Evolutionary conservation across 2,113 vertebrate species (phyloP).

Genomic region (Campylomormyrus numenius): DNA sequence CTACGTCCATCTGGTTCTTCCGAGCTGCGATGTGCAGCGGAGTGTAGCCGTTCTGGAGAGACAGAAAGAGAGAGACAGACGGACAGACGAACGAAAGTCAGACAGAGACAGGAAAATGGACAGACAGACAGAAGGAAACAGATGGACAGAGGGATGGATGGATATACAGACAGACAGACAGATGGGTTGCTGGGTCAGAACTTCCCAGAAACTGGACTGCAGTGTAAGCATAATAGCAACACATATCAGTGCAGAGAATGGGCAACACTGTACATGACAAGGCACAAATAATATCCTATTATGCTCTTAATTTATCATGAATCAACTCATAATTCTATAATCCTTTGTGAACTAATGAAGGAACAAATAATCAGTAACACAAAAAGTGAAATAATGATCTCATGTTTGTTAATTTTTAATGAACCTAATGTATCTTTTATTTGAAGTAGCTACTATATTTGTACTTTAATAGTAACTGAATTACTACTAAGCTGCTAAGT

Average conservation of each 20-base stretch:
- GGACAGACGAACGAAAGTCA: background rate
- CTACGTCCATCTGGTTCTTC: constrained; percentile 90
- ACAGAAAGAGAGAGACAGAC: background rate
- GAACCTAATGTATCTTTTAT: background rate
- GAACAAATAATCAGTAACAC: background rate
- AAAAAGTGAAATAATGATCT: background rate
- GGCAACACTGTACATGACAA: background rate
- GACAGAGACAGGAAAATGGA: too few species aligned
- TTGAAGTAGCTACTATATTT: background rate
- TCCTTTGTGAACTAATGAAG: background rate
- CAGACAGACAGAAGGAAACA: background rate
- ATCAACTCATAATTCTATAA: background rate
- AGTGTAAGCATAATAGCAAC: background rate
- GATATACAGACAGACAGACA: background rate
- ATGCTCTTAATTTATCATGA: background rate
- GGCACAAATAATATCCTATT: background rate
- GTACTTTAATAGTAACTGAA: background rate
- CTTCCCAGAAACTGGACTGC: background rate
- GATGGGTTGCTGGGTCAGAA: background rate
- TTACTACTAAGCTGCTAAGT: background rate
- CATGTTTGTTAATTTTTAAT: background rate
- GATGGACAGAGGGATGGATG: background rate
- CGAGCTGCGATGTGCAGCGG: constrained; percentile 93
- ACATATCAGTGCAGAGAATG: background rate
- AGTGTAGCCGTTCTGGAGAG: constrained; percentile 84